A percentile compares a stretch with the other conserved stretches of the same genome.
These are phyloP conservation scores for Myiotriccus ornatus DNA, from an alignment of 2,797 vertebrate genomes.

Conservation along the genomic window DNA sequence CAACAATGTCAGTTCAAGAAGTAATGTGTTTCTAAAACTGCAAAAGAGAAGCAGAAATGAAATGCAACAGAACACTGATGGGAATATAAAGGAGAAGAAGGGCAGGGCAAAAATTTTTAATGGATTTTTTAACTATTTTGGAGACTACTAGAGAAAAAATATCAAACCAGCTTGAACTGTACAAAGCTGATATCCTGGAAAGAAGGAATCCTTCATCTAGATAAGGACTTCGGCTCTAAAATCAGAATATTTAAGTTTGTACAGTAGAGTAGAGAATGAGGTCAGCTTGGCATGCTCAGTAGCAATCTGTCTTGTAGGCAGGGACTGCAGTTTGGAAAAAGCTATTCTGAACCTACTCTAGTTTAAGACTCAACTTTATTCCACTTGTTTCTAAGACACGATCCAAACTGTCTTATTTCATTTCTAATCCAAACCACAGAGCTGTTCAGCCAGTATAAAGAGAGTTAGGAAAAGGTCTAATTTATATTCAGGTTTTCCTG, in stretches of 20 bases:
- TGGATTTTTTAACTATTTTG: neutral
- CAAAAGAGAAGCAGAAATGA: neutral
- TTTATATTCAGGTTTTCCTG: neutral
- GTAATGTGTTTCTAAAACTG: neutral
- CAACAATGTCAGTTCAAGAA: neutral
- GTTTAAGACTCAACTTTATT: neutral
- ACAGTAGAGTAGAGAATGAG: neutral
- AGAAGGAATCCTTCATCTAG: neutral
- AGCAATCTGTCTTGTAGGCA: slow-evolving; percentile 30
- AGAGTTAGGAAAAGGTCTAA: neutral
- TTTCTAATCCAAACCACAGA: neutral
- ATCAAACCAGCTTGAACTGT: rapidly evolving
- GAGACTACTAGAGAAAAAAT: neutral
- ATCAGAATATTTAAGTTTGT: neutral
- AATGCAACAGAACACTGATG: neutral
- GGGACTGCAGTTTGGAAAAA: neutral
- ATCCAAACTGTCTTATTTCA: neutral
- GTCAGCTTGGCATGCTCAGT: neutral
- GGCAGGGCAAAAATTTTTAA: neutral
- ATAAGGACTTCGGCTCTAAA: neutral
- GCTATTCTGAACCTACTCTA: neutral
- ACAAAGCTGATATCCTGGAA: neutral
- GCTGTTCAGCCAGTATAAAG: neutral
- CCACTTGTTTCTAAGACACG: neutral
- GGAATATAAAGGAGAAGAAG: neutral